Evolutionary conservation across 2,888 invertebrate species (phyloP).

Genomic region (Cremastinae sp.): DNA sequence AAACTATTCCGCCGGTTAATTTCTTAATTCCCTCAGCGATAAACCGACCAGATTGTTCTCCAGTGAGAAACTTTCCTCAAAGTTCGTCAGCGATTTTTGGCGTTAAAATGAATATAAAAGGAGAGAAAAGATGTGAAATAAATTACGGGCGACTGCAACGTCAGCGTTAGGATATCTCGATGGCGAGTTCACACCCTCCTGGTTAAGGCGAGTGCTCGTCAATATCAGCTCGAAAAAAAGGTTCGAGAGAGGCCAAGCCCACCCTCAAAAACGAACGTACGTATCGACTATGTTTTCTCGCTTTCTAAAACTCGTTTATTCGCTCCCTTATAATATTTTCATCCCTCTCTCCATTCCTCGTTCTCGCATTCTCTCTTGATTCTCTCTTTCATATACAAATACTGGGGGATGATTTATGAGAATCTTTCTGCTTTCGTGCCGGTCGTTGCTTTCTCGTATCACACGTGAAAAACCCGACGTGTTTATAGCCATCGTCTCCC

Average conservation of each 20-base stretch:
- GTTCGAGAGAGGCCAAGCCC: conserved; percentile 49
- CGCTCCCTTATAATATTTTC: conserved; percentile 6
- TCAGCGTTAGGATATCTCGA: conserved; percentile 26
- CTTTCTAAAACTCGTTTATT: conserved; percentile 41
- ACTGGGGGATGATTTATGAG: conserved; percentile 67
- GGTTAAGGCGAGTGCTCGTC: conserved; percentile 61
- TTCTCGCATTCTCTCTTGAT: conserved; percentile 33
- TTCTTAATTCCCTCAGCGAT: conserved; percentile 19
- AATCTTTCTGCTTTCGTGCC: conserved; percentile 65
- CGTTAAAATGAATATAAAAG: not conserved
- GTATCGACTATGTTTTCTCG: conserved; percentile 55
- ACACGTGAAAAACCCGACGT: conserved; percentile 41
- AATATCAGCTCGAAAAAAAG: conserved; percentile 64
- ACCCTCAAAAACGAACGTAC: conserved; percentile 36
- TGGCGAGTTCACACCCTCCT: conserved; percentile 18
- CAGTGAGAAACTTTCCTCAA: not conserved
- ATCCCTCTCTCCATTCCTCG: conserved; percentile 18
- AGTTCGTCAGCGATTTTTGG: no score
- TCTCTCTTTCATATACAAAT: conserved; percentile 16
- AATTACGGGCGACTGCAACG: conserved; percentile 20
- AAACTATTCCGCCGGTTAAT: conserved; percentile 23
- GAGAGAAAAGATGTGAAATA: not conserved
- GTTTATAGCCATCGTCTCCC: conserved; percentile 36
- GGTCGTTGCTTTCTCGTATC: conserved; percentile 61
- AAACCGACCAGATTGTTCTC: conserved; percentile 14